Base-by-base conservation (phyloP, 2,888 invertebrate genomes). In the Adelphocoris suturalis region DNA sequence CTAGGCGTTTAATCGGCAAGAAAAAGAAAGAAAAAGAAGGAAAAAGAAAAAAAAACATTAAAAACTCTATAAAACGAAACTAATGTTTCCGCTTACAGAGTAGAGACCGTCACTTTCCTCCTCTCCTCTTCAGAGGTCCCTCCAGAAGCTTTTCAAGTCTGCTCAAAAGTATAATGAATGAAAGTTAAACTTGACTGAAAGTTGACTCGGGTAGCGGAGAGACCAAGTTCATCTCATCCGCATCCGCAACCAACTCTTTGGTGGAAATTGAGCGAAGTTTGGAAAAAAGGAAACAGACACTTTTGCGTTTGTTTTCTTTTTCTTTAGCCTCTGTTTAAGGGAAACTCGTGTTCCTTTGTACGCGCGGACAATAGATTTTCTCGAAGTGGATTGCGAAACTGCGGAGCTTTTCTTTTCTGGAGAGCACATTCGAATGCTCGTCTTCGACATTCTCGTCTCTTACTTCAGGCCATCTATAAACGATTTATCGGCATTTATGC, bases 141-240 rank as follows among this genome's bases (percentile, higher is more conserved):
- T 23, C 27, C 68, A 11, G 68, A 68, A 68, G 68, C 68, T 68
- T 68, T 68, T 68, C 68, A 68, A 68, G 68, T 68, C 68, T 23
- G 68, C 68, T 68, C 68, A 23, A 68, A 68, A 68, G 68, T 68
- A 68, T 68, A 23, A 68, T 68, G 68, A 68, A 68, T 68, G 68
- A 68, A 68, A 68, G 68, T 68, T 68, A 68, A 68, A 68, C 68
- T 68, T 13, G 37, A 68, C 68, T 68, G 68, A 23, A 68, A 68
- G 68, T 68, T 68, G 23, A 68, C 68, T 68, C 11, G 68, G 27
- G n/a, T 19, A 68, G 68, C 68, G n/a, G n/a, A 57, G 57, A n/a
- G 57, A n/a, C n/a, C 57, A n/a, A 57, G n/a, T 57, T 68, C 68
- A 68, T 68, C 68, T 68, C 68, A 23, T 68, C 23, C 68, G 68